Evolutionary conservation across 2,797 vertebrate genomes (phyloP).

Genomic region (Pantherophis alleghaniensis): DNA sequence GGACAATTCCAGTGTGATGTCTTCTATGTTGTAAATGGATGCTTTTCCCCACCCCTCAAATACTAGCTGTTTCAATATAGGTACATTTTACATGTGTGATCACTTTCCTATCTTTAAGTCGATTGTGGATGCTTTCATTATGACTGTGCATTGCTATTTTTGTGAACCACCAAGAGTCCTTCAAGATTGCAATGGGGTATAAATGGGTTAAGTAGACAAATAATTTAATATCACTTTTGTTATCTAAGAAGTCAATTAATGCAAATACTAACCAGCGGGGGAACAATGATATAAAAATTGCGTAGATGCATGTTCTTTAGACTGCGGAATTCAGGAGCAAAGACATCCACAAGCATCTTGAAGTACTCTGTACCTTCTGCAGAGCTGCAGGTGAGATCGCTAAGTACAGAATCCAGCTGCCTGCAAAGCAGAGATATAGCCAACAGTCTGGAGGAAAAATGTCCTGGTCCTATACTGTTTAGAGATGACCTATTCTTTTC

Average conservation of each 20-base stretch:
- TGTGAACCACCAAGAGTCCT: not conserved
- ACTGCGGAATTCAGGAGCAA: slow-evolving; percentile 94
- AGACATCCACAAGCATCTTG: slow-evolving; percentile 97
- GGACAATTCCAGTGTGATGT: not conserved
- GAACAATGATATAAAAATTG: slow-evolving; percentile 98
- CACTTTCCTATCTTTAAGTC: not conserved
- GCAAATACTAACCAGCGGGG: slow-evolving; percentile 85
- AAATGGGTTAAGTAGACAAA: not conserved
- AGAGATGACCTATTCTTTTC: not conserved
- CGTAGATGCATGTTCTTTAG: slow-evolving; percentile 95
- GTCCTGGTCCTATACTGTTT: not conserved
- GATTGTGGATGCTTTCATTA: not conserved
- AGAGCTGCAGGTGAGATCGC: slow-evolving; percentile 92
- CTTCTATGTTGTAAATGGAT: not conserved
- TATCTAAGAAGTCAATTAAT: rapidly evolving
- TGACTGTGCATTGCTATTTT: not conserved
- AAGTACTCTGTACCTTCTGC: slow-evolving; percentile 98
- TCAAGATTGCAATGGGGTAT: not conserved
- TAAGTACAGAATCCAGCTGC: slow-evolving; percentile 87
- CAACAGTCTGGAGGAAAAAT: not conserved
- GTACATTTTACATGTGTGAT: not conserved
- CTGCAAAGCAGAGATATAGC: slow-evolving; percentile 48
- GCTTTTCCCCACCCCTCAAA: not conserved
- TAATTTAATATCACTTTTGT: not conserved
- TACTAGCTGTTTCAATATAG: not conserved